Evolutionary conservation across 2,888 invertebrate genomes (phyloP), one percentile per base, ranked within the genome.

Genomic region (Anticlea derivata): DNA sequence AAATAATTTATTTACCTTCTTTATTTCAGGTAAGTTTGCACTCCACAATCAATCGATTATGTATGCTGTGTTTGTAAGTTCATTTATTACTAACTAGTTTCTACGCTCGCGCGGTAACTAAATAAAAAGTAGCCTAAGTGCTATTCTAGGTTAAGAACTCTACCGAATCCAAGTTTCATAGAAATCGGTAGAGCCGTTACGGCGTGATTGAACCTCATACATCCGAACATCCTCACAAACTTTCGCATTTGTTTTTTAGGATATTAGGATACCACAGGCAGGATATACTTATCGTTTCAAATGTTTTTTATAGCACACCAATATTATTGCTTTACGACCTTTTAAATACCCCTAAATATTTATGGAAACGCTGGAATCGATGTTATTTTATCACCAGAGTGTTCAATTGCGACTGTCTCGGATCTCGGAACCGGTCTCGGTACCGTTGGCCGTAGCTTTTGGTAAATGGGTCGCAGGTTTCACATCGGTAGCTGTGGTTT

Each of bases 361-460:
- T 37, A 52, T 56, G 57, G 59, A 58, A 63, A 61, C 55, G n/a
- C 54, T 24, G 24, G 24, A 35, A 65, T 63, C 59, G 39, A 41
- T 57, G 57, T 58, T 63, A 65, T 63, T 50, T 43, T 65, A 68
- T 70, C 60, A 63, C 57, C 53, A 53, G 61, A 65, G 67, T 65
- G 65, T 66, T 71, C 60, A 62, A 68, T 68, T 62, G 65, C 61
- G 61, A 46, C 31, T 37, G 59, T 47, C 41, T 33, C 50, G 44
- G 38, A 55, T 50, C 45, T 31, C 29, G 58, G 61, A 77, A 83
- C 83, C 81, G 80, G 83, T 83, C 75, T 60, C 43, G 29, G 59
- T 75, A 75, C 77, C 77, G 77, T 78, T 78, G 78, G 65, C 72
- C 60, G 64, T 71, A 75, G 73, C 78, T 71, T 76, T 78, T 73